Evolutionary conservation across 2,113 vertebrate species (phyloP), one percentile per base, ranked within the genome.

Genomic region (Phrynocephalus versicolor): DNA sequence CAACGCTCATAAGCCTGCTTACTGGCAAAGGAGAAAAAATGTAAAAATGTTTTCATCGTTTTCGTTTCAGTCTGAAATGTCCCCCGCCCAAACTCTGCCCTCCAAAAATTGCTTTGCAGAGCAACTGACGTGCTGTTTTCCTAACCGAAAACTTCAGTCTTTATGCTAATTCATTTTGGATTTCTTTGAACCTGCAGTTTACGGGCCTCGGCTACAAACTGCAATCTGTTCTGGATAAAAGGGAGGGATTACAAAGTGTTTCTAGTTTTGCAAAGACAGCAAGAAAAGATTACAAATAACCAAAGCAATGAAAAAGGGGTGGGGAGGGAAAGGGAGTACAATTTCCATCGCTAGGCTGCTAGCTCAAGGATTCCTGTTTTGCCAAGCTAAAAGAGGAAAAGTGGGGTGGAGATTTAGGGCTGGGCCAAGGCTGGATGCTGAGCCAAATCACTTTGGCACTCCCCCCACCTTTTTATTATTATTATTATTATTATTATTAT

Each of bases 201-300:
- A 96, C 90, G 93, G 92, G 94, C 92, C 95, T 93, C 84, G 88
- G 95, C 95, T 95, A 96, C 94, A 96, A 96, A 93, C 92, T 86
- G 91, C 95, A 96, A 95, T 96, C 96, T 96, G 96, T 95, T 96
- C 95, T 93, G 91, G 95, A 95, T 97, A 96, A 97, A 96, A 94
- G 95, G 41, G 88, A 92, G 88, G 95, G 94, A 95, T 95, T 94
- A 94, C 94, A 92, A 94, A 94, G 95, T 92, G 92, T 58, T 93
- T 91, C 94, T 87, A 74, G 94, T 96, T 96, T 91, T 93, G 91
- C 96, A 94, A 94, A 94, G 92, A 90, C 90, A 92, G 91, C 89
- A 93, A 93, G 91, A 94, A 82, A 90, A 79, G 89, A 92, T 93
- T 89, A 92, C 93, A 94, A 91, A 80, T 62, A 55, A 85, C 80